These are phyloP conservation scores for Mirza zaza DNA, from an alignment of 2,113 vertebrate genomes.

Conservation along the genomic window DNA sequence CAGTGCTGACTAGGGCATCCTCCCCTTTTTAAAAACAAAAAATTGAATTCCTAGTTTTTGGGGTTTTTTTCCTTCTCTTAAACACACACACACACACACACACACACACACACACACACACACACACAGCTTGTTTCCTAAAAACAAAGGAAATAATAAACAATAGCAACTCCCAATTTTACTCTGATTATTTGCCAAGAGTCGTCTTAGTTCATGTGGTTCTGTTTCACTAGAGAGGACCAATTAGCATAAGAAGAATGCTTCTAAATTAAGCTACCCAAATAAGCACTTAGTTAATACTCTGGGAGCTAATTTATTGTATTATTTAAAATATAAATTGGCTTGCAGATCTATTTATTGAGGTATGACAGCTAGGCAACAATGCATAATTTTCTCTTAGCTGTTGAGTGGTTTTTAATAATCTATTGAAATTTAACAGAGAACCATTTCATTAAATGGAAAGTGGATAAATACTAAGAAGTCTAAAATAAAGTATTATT, in stretches of 20 bases:
- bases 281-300: conserved; percentile 73
- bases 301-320: conserved; percentile 72
- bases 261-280: conserved; percentile 74
- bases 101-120: not conserved
- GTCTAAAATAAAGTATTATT: conserved; percentile 55
- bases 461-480: conserved; percentile 67
- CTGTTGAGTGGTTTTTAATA: conserved; percentile 69
- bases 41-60: not conserved
- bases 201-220: conserved; percentile 21
- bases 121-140: conserved; percentile 57
- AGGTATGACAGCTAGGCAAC: conserved; percentile 55
- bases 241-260: conserved; percentile 71
- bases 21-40: conserved; percentile 34
- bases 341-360: conserved; percentile 61
- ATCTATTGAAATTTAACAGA: conserved; percentile 65
- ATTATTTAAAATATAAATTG: conserved; percentile 74
- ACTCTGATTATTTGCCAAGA: conserved; percentile 68
- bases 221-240: conserved; percentile 53
- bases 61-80: not conserved
- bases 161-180: conserved; percentile 67
- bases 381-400: conserved; percentile 66
- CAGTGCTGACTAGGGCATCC: not conserved
- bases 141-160: conserved; percentile 77
- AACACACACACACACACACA: not conserved
- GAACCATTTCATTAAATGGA: conserved; percentile 68